Percentiles rank a stretch among this genome's conserved stretches.
Evolutionary conservation across 2,888 invertebrate genomes (phyloP).

Genomic region (Parnassius orleans): DNA sequence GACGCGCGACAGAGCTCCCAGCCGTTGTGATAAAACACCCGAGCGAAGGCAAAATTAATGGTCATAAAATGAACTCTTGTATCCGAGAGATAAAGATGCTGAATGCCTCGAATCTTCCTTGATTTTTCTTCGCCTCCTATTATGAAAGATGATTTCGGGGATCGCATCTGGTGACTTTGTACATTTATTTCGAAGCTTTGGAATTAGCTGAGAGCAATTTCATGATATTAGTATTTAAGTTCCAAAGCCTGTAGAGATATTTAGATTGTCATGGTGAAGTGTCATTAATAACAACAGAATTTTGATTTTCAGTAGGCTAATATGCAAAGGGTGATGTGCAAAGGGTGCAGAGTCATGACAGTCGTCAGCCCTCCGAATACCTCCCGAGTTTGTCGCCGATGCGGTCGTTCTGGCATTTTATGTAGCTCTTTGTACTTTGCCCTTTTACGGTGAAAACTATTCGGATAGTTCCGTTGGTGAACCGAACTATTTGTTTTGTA

Average conservation of each 20-base stretch:
- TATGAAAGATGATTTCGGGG: constrained; percentile 69
- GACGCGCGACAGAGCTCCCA: constrained; percentile 79
- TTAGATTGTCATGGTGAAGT: constrained; percentile 74
- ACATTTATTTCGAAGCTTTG: constrained; percentile 59
- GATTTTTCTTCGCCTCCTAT: constrained; percentile 71
- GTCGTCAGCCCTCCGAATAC: constrained; percentile 69
- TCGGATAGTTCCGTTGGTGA: constrained; percentile 65
- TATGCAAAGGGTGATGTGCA: constrained; percentile 70
- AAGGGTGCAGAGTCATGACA: constrained; percentile 70
- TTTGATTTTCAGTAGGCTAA: constrained; percentile 78
- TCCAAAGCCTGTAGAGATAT: constrained; percentile 63
- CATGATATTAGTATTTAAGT: constrained; percentile 65
- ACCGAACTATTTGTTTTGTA: constrained; percentile 63
- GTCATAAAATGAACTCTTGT: constrained; percentile 81
- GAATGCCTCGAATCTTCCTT: constrained; percentile 76
- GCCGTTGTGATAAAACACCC: constrained; percentile 79
- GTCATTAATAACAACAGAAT: constrained; percentile 78
- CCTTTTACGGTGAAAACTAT: constrained; percentile 73
- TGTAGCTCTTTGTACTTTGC: constrained; percentile 76
- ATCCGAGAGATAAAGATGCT: constrained; percentile 78
- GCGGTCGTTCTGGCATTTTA: constrained; percentile 76
- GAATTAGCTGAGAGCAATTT: constrained; percentile 61
- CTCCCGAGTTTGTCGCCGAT: constrained; percentile 75
- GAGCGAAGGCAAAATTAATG: constrained; percentile 79
- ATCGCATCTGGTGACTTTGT: constrained; percentile 74